Percentiles rank a stretch among this genome's conserved stretches.
phyloP scores from a whole-genome alignment of 2,113 vertebrate genomes.

The Tupaia tana region DNA sequence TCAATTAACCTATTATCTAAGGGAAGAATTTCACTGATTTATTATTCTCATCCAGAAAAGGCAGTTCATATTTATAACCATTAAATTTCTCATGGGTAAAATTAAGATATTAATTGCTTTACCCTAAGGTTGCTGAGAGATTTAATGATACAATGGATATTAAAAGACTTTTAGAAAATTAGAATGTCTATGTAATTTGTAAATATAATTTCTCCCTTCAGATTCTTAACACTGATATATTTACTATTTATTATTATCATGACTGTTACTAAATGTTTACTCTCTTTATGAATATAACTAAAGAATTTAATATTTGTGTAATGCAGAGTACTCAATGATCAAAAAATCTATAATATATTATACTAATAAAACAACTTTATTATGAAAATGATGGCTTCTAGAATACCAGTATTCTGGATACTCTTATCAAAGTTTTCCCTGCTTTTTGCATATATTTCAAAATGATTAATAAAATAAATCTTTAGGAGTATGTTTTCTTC shows the following conservation, averaged over 20 bases:
- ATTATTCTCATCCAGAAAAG: constrained; percentile 21
- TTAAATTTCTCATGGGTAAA: constrained; percentile 43
- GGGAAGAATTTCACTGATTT: neutral
- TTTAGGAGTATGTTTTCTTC: neutral
- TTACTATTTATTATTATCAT: constrained; percentile 43
- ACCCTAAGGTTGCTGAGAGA: constrained; percentile 46
- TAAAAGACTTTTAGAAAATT: constrained; percentile 60
- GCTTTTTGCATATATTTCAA: neutral
- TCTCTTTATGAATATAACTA: constrained; percentile 21
- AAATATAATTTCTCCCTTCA: constrained; percentile 57
- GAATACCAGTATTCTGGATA: neutral
- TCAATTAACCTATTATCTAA: neutral
- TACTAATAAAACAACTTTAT: constrained; percentile 22
- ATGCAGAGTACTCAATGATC: constrained; percentile 26
- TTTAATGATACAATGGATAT: constrained; percentile 39
- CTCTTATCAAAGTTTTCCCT: neutral
- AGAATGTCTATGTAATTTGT: constrained; percentile 6
- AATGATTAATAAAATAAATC: constrained; percentile 10
- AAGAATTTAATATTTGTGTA: constrained; percentile 34
- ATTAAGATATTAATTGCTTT: constrained; percentile 63
- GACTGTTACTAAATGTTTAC: constrained; percentile 29
- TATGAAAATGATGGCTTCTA: neutral
- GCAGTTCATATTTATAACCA: neutral
- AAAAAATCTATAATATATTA: constrained; percentile 7
- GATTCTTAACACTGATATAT: constrained; percentile 47